Evolutionary conservation across 2,797 vertebrate genomes (phyloP).

Genomic region (Rhinogobio ventralis): DNA sequence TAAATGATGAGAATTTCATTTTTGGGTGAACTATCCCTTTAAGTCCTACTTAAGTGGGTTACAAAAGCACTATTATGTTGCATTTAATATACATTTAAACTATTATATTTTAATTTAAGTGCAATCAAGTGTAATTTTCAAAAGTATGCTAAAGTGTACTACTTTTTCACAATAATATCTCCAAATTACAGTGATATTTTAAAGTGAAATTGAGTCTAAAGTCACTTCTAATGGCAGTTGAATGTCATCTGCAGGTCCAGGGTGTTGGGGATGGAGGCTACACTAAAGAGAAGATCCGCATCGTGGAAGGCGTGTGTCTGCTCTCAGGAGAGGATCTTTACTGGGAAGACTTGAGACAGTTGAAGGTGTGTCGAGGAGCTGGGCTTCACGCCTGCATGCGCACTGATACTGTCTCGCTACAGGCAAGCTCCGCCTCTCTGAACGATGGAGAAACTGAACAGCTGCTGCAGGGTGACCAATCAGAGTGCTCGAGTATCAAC

Average conservation of each 20-base stretch:
- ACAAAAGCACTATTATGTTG: neutral
- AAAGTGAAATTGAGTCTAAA: neutral
- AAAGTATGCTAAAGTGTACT: no score
- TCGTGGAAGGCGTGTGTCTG: constrained; percentile 96
- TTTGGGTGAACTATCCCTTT: neutral
- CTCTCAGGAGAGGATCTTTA: constrained; percentile 91
- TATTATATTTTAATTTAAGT: neutral
- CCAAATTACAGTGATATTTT: neutral
- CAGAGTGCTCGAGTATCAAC: constrained; percentile 93
- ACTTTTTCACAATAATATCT: neutral
- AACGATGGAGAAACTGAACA: constrained; percentile 96
- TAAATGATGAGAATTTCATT: no score
- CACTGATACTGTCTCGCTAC: constrained; percentile 95
- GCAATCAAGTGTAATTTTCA: no score
- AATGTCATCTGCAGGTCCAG: constrained; percentile 68
- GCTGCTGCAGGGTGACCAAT: constrained; percentile 94
- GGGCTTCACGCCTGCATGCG: constrained; percentile 97
- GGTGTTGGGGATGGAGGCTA: constrained; percentile 87
- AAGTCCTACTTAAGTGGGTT: neutral
- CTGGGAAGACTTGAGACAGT: constrained; percentile 97
- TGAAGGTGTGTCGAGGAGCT: constrained; percentile 89
- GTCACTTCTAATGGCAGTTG: neutral
- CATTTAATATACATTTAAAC: neutral
- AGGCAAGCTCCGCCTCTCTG: constrained; percentile 94
- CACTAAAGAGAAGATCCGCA: constrained; percentile 97